These are phyloP conservation scores for Drosophila yakuba DNA, from an alignment of 1,140 invertebrate species.

Conservation along the genomic window DNA sequence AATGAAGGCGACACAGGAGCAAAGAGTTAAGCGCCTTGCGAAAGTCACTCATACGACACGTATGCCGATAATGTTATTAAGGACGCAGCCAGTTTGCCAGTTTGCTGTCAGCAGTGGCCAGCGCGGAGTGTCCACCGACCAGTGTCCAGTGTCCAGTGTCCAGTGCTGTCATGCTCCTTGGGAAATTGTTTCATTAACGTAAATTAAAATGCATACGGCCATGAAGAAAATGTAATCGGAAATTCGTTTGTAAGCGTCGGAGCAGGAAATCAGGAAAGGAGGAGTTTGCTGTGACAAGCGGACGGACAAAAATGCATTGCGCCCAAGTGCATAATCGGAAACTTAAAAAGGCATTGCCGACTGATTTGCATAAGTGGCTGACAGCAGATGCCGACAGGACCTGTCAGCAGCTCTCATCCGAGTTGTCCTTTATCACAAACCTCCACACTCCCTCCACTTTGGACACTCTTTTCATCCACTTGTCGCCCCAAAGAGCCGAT, in stretches of 20 bases:
- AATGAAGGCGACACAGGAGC: background rate
- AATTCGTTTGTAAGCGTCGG: constrained; percentile 68
- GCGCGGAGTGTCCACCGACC: constrained; percentile 7
- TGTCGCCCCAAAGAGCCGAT: constrained; percentile 13
- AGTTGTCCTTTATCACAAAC: background rate
- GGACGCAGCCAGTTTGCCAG: constrained; percentile 43
- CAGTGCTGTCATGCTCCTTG: constrained; percentile 28
- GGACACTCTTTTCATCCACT: constrained; percentile 5
- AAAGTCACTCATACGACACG: constrained; percentile 70
- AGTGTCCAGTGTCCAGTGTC: background rate
- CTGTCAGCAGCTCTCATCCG: constrained; percentile 21
- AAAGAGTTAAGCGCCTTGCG: constrained; percentile 30
- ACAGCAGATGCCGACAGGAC: constrained; percentile 54
- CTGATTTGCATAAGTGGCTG: constrained; percentile 76
- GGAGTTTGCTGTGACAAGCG: constrained; percentile 1
- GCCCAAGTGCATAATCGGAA: constrained; percentile 64
- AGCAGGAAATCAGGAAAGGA: constrained; percentile 33
- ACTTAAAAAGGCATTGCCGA: constrained; percentile 72
- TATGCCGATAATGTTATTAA: constrained; percentile 79
- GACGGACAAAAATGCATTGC: constrained; percentile 16
- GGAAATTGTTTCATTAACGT: constrained; percentile 79
- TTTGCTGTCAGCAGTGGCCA: constrained; percentile 46
- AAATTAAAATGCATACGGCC: constrained; percentile 74
- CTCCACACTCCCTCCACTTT: no score
- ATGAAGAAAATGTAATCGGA: constrained; percentile 75